A percentile compares a stretch with the other conserved stretches of the same genome.
Evolutionary conservation across 2,113 vertebrate species (phyloP).

Genomic region (Empidonax alnorum): DNA sequence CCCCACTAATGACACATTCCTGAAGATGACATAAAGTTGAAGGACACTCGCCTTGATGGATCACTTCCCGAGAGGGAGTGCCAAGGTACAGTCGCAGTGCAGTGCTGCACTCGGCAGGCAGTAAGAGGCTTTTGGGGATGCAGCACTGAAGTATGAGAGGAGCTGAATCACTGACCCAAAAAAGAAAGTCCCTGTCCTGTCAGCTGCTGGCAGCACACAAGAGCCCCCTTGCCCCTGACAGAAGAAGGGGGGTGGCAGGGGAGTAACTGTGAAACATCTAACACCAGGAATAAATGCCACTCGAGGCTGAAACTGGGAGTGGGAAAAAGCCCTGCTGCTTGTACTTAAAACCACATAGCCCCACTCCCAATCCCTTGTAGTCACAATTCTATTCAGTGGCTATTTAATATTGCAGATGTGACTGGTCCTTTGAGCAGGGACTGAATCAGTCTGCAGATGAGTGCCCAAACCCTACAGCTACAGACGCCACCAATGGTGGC

Average conservation of each 20-base stretch:
- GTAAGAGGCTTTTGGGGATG: not conserved
- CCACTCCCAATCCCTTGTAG: not conserved
- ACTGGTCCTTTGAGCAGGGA: not conserved
- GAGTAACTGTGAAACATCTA: not conserved
- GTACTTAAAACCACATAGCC: not conserved
- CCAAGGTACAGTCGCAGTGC: rapidly evolving
- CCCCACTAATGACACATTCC: not conserved
- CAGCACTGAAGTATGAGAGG: not conserved
- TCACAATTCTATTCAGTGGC: not conserved
- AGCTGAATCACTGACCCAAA: not conserved
- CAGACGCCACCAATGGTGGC: not conserved
- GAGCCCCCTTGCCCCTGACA: not conserved
- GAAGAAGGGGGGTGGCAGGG: not conserved
- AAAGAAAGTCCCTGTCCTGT: not conserved
- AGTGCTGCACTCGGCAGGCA: rapidly evolving
- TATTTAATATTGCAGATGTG: not conserved
- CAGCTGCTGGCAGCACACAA: not conserved
- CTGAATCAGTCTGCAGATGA: not conserved
- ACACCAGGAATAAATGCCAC: not conserved
- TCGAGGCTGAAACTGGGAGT: not conserved
- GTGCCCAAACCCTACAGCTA: not conserved
- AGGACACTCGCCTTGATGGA: rapidly evolving
- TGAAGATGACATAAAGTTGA: not conserved
- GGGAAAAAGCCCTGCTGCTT: not conserved
- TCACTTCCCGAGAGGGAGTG: not conserved